phyloP scores from a whole-genome alignment of 53 echinoderm and acorn worm species.

The Glandiceps talaboti region DNA sequence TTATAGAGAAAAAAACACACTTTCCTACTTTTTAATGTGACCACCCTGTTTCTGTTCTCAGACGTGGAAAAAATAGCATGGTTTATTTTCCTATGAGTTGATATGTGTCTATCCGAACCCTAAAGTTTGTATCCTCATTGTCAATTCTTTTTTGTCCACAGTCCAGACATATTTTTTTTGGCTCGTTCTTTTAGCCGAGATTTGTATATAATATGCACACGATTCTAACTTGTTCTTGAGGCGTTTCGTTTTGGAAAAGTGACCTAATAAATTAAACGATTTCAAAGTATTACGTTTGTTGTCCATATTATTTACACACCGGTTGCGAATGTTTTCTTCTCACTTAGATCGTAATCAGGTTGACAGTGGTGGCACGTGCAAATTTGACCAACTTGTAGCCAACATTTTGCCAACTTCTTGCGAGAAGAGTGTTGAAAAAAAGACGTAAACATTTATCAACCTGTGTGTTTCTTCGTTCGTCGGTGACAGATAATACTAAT shows the following conservation, averaged over 20 bases:
- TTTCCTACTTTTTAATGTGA: background rate
- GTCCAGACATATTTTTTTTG: background rate
- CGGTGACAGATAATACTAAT: background rate
- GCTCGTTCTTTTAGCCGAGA: background rate
- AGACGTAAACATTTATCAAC: background rate
- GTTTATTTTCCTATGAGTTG: background rate
- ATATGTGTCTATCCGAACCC: background rate
- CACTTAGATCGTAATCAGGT: background rate
- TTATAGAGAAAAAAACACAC: background rate
- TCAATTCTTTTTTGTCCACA: background rate
- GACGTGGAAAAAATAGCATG: background rate
- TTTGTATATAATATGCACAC: background rate
- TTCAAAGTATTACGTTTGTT: background rate
- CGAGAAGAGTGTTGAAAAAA: background rate
- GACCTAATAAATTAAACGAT: background rate
- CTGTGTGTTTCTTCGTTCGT: background rate
- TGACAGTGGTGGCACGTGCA: background rate
- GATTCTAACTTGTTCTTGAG: background rate
- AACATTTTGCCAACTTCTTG: background rate
- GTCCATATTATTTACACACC: background rate
- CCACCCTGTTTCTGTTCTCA: background rate
- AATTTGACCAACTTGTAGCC: background rate
- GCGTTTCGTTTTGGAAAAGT: background rate
- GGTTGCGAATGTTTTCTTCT: background rate
- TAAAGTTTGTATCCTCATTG: background rate